Base-by-base conservation (phyloP, 1,140 invertebrate species). In the Melipona quadrifasciata region DNA sequence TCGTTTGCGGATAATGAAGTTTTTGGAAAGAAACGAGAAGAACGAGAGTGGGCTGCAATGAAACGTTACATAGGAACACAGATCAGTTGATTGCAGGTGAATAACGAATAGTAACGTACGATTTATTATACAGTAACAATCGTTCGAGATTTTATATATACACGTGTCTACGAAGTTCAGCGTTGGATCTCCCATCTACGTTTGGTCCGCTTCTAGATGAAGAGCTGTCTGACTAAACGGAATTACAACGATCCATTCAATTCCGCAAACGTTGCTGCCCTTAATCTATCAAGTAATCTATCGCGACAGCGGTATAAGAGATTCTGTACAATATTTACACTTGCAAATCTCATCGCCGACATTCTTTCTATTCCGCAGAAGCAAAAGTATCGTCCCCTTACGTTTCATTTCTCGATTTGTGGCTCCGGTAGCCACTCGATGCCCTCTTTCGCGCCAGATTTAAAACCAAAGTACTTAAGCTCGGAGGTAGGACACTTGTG, bases 121-220 rank as follows among this genome's bases (percentile, higher is more conserved):
- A 77, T 86, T 83, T 82, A 82, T 82, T 82, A 51, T 86, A 83
- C 80, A 86, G 24, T 82, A 71, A 83, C 74, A 77, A 83, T 77
- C 51, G 58, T 39, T 77, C 73, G 3, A 6, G 39, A 47, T 47
- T n/a, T n/a, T 27, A 55, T 86, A 72, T 83, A 83, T 76, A 75
- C 73, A 86, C 47, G 53, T 34, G 51, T 72, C 80, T 86, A 86
- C 31, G 82, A 71, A 61, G 55, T 76, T 71, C 65, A 83, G 51
- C 73, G 47, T 51, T 72, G 80, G 84, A 82, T 76, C 57, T 51
- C 19, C 31, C 57, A 39, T 78, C 80, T 86, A 86, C 58, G 51
- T 82, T 86, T 86, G 84, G 84, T 86, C 84, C 84, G 73, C 74
- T 86, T 83, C 80, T 86, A 86, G 61, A 58, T 67, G 70, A 75